Percentiles rank a stretch among this genome's conserved stretches.
Evolutionary conservation across 2,888 invertebrate species (phyloP).

Genomic region (Acronicta leporina): DNA sequence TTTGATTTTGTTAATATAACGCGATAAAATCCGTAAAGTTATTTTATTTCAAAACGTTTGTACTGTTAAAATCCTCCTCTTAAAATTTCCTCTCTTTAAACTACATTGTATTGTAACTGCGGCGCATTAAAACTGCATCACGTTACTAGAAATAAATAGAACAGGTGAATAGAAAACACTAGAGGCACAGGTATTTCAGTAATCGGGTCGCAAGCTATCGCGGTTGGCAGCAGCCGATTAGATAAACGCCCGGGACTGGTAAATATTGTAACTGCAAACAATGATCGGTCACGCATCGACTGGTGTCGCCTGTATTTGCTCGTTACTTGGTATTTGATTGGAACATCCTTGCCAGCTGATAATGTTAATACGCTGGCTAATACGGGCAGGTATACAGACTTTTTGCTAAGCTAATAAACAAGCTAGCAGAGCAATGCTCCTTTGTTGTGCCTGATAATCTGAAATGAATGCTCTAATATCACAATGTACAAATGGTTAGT

Average conservation of each 20-base stretch:
- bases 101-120: background rate
- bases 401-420: too few species aligned
- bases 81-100: too few species aligned
- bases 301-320: slow-evolving; percentile 40
- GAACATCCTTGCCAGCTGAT: slow-evolving; percentile 26
- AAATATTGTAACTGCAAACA: slow-evolving; percentile 85
- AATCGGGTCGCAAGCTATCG: slow-evolving; percentile 87
- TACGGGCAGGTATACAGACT: too few species aligned
- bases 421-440: too few species aligned
- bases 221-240: slow-evolving; percentile 81
- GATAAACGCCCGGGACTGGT: slow-evolving; percentile 77
- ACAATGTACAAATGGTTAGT: too few species aligned
- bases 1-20: too few species aligned
- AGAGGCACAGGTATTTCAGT: slow-evolving; percentile 77
- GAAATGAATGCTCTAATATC: too few species aligned
- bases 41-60: too few species aligned
- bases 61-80: too few species aligned
- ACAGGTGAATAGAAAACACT: slow-evolving; percentile 80
- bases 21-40: too few species aligned
- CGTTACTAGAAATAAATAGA: slow-evolving; percentile 69
- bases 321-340: slow-evolving; percentile 34
- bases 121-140: slow-evolving; percentile 2
- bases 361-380: too few species aligned
- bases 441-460: too few species aligned
- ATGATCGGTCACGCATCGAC: slow-evolving; percentile 66